Evolutionary conservation across 2,113 vertebrate genomes (phyloP), one percentile per base, ranked within the genome.

Genomic region (Falco punctatus): DNA sequence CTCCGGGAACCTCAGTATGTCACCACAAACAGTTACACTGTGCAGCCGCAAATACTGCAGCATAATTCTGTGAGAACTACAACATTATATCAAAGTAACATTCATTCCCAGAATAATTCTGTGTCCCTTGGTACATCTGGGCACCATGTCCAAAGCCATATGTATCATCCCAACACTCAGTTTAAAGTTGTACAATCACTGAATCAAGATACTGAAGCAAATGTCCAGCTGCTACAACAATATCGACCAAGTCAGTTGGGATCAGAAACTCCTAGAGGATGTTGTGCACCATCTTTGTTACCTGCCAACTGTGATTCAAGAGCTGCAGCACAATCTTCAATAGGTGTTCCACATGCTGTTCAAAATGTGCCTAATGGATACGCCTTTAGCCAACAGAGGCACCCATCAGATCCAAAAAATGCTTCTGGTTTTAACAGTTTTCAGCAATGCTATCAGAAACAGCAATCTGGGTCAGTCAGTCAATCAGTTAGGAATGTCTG

Each of bases 391-490:
- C 95, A 93, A 27, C 97, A 96, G 64, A 81, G 46, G 30, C 23
- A 4, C n/a, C 19, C 71, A 1, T 21, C 94, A 46, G 95, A 97
- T 69, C 79, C 23, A 75, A 94, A 79, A 95, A 85, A 35, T 81
- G 66, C 27, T 83, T 69, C 54, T 81, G 59, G 75, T 32, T 88
- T n/a, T 66, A 86, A 78, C 64, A 86, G 46, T 35, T 75, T 97
- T 92, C 97, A 96, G 38, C 96, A 93, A 8, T 57, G 81, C 32
- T 93, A 65, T 94, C 97, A 96, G 72, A 92, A 95, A 46, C 75
- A 72, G 59, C 95, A 58, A 2, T 49, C 74, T 90, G 90, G 49
- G 89, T 96, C 97, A 86, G 79, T 88, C 30, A 38, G n/a, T 52
- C 65, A 58, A 3, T 59, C 49, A 7, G 5, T 73, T 77, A 88